A percentile compares a stretch with the other conserved stretches of the same genome.
phyloP scores from a whole-genome alignment of 2,113 vertebrate genomes.

The Sturnira hondurensis region DNA sequence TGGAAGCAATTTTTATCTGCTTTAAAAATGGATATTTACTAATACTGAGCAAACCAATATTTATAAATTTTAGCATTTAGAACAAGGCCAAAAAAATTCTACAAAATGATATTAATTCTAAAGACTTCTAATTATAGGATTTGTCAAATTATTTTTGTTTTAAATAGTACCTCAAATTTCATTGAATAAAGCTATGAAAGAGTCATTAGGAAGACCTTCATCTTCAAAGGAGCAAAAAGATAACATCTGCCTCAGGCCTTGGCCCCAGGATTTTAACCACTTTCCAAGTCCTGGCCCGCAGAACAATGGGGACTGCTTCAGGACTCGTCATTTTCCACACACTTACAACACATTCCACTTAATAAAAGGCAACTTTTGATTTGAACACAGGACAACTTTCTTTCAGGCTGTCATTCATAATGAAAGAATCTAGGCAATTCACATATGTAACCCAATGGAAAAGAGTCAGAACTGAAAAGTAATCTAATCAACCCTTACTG shows the following conservation, averaged over 20 bases:
- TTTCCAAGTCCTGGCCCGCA: too few relatives aligned
- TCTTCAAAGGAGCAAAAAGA: neutral
- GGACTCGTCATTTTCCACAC: neutral
- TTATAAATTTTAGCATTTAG: constrained; percentile 6
- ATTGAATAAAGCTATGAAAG: neutral
- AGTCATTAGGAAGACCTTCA: neutral
- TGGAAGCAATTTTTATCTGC: neutral
- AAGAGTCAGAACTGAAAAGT: neutral
- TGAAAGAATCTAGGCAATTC: neutral
- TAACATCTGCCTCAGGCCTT: neutral
- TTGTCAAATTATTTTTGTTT: neutral
- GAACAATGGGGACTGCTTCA: too few relatives aligned
- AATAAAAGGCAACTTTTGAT: neutral
- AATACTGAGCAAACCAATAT: neutral
- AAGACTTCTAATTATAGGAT: neutral
- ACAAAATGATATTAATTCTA: neutral
- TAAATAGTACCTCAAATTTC: neutral
- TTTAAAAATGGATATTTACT: neutral
- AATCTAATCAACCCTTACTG: neutral
- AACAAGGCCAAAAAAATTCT: neutral
- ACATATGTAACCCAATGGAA: neutral
- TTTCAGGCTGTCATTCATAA: neutral
- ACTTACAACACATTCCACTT: neutral
- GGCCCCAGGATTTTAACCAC: neutral
- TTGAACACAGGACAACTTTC: neutral